Evolutionary conservation across 2,888 invertebrate genomes (phyloP).

Genomic region (Horisme vitalbata): DNA sequence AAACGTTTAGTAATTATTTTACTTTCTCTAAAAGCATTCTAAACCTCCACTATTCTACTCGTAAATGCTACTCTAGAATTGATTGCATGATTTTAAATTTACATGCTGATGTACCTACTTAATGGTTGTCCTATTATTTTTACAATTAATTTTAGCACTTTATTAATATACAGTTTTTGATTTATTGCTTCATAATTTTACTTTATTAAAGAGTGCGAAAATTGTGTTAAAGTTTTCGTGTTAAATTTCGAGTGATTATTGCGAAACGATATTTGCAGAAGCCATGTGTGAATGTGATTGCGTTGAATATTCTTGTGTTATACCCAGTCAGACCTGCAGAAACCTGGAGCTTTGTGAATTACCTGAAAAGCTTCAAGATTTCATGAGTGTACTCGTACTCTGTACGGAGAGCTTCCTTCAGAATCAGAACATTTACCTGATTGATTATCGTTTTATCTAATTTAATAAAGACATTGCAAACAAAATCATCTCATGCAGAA

Average conservation of each 20-base stretch:
- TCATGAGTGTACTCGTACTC: slow-evolving; percentile 35
- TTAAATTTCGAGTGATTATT: slow-evolving; percentile 40
- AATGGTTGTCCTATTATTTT: slow-evolving; percentile 16
- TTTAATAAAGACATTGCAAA: neutral
- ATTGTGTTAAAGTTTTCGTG: slow-evolving; percentile 40
- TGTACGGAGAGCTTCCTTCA: slow-evolving; percentile 46
- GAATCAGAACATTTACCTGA: slow-evolving; percentile 9
- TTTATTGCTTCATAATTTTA: neutral
- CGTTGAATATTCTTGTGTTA: slow-evolving; percentile 39
- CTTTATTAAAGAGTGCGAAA: slow-evolving; percentile 33
- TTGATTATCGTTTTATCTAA: neutral
- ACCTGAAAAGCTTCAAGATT: slow-evolving; percentile 42
- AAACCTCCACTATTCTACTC: slow-evolving; percentile 58
- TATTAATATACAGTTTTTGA: neutral
- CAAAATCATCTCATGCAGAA: neutral
- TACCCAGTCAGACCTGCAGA: slow-evolving; percentile 25
- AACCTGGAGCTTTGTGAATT: slow-evolving; percentile 18
- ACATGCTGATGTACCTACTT: slow-evolving; percentile 53
- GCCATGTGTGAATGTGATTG: slow-evolving; percentile 49
- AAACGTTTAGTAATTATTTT: slow-evolving; percentile 25
- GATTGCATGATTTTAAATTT: slow-evolving; percentile 50
- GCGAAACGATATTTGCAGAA: slow-evolving; percentile 51
- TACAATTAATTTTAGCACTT: neutral
- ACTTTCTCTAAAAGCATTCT: slow-evolving; percentile 63
- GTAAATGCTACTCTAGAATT: slow-evolving; percentile 59